phyloP scores from a whole-genome alignment of 2,888 invertebrate species.

The Fragum whitleyi region DNA sequence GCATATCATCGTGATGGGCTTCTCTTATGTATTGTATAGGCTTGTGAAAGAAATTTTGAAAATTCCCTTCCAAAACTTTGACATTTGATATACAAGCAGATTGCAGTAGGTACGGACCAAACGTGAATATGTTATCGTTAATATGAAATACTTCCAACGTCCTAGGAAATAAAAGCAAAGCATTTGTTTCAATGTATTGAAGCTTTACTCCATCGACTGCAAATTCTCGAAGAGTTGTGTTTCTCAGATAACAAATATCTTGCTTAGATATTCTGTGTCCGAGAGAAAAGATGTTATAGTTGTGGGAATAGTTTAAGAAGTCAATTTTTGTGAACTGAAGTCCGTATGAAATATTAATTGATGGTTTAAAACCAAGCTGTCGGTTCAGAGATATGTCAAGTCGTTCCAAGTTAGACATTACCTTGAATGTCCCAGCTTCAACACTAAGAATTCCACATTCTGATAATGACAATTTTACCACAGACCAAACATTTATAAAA shows the following conservation, averaged over 20 bases:
- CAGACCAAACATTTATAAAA: background rate
- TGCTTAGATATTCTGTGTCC: background rate
- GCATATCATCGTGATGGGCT: background rate
- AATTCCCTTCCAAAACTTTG: background rate
- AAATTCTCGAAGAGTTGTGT: background rate
- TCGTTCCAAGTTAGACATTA: conserved; percentile 2
- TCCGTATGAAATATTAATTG: background rate
- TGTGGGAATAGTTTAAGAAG: background rate
- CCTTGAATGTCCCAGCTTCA: conserved; percentile 23
- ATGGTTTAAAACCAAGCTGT: conserved; percentile 2
- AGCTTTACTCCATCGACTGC: background rate
- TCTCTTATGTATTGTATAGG: background rate
- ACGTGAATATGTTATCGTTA: background rate
- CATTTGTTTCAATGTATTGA: background rate
- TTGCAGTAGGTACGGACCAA: background rate
- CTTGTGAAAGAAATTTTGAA: background rate
- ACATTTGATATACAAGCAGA: background rate
- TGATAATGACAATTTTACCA: background rate
- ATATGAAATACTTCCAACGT: background rate
- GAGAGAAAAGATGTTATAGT: background rate
- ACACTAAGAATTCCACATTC: background rate
- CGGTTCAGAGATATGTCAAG: background rate
- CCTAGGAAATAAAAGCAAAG: background rate
- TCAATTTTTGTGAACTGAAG: background rate
- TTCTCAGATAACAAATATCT: background rate